Percentiles rank a stretch among this genome's conserved stretches.
Evolutionary conservation across 2,113 vertebrate genomes (phyloP).

Genomic region (Mesoclemmys tuberculata): DNA sequence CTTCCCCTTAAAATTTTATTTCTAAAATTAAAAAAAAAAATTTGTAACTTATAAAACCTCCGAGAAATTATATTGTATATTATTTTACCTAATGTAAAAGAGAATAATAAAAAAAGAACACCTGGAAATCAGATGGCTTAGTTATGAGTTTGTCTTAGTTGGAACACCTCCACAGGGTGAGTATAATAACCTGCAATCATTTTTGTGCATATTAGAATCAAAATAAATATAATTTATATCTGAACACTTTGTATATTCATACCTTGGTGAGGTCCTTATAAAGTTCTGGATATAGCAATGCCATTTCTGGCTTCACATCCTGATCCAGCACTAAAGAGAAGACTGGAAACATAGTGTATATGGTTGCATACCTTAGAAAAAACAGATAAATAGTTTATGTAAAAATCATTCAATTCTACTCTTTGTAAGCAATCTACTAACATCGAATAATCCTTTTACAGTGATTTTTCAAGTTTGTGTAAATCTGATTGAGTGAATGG

Average conservation of each 20-base stretch:
- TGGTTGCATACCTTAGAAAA: constrained; percentile 90
- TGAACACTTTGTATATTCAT: not conserved
- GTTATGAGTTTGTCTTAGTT: not conserved
- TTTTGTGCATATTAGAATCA: not conserved
- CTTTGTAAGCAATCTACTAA: not conserved
- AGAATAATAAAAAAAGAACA: not conserved
- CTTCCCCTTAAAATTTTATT: not conserved
- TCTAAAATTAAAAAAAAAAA: not conserved
- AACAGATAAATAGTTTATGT: not conserved
- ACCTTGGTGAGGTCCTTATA: constrained; percentile 99
- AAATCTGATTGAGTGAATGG: not conserved
- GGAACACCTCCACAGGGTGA: not conserved
- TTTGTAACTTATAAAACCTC: not conserved
- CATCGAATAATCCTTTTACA: not conserved
- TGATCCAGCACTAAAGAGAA: constrained; percentile 98
- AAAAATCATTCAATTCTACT: not conserved
- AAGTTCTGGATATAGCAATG: constrained; percentile 96
- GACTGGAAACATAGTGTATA: constrained; percentile 99
- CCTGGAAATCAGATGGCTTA: not conserved
- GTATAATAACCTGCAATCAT: not conserved
- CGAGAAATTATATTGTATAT: not conserved
- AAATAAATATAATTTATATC: not conserved
- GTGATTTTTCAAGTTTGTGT: not conserved
- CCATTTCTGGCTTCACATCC: constrained; percentile 97
- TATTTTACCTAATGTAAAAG: not conserved